Evolutionary conservation across 2,888 invertebrate genomes (phyloP).

Genomic region (Philaethria dido): DNA sequence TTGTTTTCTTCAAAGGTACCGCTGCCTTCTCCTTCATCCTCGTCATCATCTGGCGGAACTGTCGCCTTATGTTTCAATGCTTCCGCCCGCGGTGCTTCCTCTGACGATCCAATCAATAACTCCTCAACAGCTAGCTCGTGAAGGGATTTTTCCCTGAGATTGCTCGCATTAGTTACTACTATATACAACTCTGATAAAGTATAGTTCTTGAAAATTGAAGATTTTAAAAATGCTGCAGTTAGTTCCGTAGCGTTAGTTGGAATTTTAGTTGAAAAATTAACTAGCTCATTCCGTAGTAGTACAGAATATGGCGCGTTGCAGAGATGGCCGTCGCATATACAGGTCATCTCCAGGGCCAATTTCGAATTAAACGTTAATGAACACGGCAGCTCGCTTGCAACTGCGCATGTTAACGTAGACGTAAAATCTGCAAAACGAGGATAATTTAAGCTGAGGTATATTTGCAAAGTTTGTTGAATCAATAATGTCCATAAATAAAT

Average conservation of each 20-base stretch:
- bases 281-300: constrained; percentile 58
- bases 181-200: constrained; percentile 57
- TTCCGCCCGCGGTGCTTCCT: constrained; percentile 60
- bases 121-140: constrained; percentile 23
- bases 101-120: constrained; percentile 25
- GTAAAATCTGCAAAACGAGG: constrained; percentile 59
- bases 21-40: constrained; percentile 74
- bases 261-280: constrained; percentile 56
- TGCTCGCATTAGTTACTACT: constrained; percentile 50
- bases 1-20: constrained; percentile 66
- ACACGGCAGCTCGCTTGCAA: constrained; percentile 55
- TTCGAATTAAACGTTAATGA: constrained; percentile 55
- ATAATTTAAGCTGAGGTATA: background rate
- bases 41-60: constrained; percentile 74
- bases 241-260: constrained; percentile 52
- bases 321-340: constrained; percentile 61
- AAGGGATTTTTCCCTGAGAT: constrained; percentile 13
- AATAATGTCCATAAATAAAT: background rate
- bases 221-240: constrained; percentile 59
- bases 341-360: constrained; percentile 59
- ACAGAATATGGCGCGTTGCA: constrained; percentile 68
- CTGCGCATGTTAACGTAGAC: constrained; percentile 61
- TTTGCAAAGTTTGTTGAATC: constrained; percentile 1
- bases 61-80: constrained; percentile 69
- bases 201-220: constrained; percentile 56